Base-by-base conservation (phyloP, 2,888 invertebrate genomes). In the Litoditis marina region DNA sequence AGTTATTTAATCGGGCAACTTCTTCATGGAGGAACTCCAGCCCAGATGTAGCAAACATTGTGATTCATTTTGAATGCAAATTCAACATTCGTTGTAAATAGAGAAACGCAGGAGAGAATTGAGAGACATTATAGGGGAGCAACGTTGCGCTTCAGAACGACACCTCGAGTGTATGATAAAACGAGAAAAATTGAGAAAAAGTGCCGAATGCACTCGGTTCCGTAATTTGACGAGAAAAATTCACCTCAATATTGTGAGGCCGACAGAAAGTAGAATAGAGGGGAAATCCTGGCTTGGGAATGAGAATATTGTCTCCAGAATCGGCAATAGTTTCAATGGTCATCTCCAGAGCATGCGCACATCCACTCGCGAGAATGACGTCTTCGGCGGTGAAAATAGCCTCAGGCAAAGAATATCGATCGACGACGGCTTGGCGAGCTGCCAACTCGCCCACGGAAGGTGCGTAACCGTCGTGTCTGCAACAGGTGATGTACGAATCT, bases 341-440 rank as follows among this genome's bases (percentile, higher is more conserved):
- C 76, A 95, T 86, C 82, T 99, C 95, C 74, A 99, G 86, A 0
- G 96, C 91, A 75, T 93, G 91, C 0, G 95, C 95, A 83, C 94
- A 94, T 30, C 98, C 98, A 81, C 92, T 92, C 84, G 93, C 92
- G 59, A 99, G 87, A 59, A 96, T 88, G 13, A 98, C 90, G 84
- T 98, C 93, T 85, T 90, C 82, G 36, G 81, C 77, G 6, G 74
- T 69, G 63, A 83, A 71, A 11, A 74, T 67, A n/a, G 77, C 75
- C 25, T 68, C 63, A 6, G 66, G 62, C 7, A 60, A 50, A 5
- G 77, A 72, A 58, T 74, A 81, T 28, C 65, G 50, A 30, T 72
- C 72, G 30, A 66, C 74, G 42, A 76, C 68, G 11, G 76, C 76
- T 60, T 76, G 67, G 6, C 76, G 54, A 28, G 76, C 74, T 3